Evolutionary conservation across 2,113 vertebrate genomes (phyloP), one percentile per base, ranked within the genome.

Genomic region (Scophthalmus maximus): DNA sequence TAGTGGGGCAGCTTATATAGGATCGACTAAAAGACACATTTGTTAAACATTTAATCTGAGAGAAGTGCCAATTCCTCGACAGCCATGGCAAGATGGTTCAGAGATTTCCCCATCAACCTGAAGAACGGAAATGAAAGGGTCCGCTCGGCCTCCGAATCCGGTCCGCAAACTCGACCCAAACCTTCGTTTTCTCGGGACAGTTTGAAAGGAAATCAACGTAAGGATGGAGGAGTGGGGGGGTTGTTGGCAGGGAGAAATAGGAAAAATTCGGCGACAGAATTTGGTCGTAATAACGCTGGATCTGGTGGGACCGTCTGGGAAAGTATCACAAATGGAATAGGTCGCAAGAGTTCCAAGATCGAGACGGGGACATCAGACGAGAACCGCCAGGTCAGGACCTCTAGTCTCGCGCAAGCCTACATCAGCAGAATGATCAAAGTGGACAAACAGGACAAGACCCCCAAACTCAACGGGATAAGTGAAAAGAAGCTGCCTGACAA

Each of bases 351-450:
- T 75, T 94, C 94, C 1, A 92, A 95, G 57, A 83, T 63, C 12
- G 90, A 96, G 0, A 73, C 84, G 2, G 86, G 81, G 1, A 6
- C 62, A 0, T 32, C 92, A 0, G 95, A 97, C 62, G 96, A 96
- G 42, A 92, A 92, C 78, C 61, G 86, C 30, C 57, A 87, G 86
- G 81, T 86, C 23, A 90, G 90, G 76, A 93, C 88, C 38, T 86
- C 91, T 27, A 90, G 86, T 88, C 82, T 93, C 86, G 94, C 94
- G 14, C 93, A 95, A 69, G 93, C 94, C n/a, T 98, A 96, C 90
- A 97, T 96, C 85, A 97, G 93, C 93, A 94, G 97, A 66, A 96
- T 99, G 87, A 98, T 99, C 88, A 98, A 97, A 81, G 95, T 99
- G 89, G 96, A 99, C 32, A 93, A 94, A 62, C 95, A 95, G 1